phyloP scores from a whole-genome alignment of 2,113 vertebrate species.

The Rhombomys opimus region DNA sequence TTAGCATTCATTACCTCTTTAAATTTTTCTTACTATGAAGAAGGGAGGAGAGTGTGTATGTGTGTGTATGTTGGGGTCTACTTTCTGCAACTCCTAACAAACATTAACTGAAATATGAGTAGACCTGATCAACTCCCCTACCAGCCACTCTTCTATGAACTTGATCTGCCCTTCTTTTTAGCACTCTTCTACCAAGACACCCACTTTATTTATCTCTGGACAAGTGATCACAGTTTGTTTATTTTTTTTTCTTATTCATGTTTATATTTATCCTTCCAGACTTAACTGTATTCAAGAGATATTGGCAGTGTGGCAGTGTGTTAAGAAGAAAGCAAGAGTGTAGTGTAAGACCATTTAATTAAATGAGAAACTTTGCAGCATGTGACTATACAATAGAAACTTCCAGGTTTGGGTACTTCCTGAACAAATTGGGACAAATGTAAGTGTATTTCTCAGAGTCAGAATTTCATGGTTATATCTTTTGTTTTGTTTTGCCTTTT shows the following conservation, averaged over 20 bases:
- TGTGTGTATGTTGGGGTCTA: background rate
- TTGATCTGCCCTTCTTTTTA: background rate
- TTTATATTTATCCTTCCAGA: slow-evolving; percentile 53
- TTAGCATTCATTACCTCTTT: background rate
- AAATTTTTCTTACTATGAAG: background rate
- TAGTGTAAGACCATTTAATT: slow-evolving; percentile 38
- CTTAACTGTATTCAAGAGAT: slow-evolving; percentile 34
- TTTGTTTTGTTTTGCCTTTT: background rate
- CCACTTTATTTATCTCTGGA: slow-evolving; percentile 44
- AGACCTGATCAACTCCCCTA: background rate
- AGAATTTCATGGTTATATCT: background rate
- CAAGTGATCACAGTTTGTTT: slow-evolving; percentile 25
- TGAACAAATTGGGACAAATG: slow-evolving; percentile 43
- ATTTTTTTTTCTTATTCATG: slow-evolving; percentile 43
- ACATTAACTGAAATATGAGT: background rate
- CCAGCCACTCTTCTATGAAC: background rate
- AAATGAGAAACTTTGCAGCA: slow-evolving; percentile 48
- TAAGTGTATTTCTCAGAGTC: background rate
- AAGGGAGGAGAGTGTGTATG: no score
- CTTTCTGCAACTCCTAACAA: background rate
- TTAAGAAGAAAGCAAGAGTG: slow-evolving; percentile 17
- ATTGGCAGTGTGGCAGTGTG: background rate
- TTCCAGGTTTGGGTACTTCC: background rate
- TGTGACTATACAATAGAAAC: background rate
- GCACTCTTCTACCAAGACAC: background rate